phyloP scores from a whole-genome alignment of 2,888 invertebrate genomes.

The Diaperis boleti region DNA sequence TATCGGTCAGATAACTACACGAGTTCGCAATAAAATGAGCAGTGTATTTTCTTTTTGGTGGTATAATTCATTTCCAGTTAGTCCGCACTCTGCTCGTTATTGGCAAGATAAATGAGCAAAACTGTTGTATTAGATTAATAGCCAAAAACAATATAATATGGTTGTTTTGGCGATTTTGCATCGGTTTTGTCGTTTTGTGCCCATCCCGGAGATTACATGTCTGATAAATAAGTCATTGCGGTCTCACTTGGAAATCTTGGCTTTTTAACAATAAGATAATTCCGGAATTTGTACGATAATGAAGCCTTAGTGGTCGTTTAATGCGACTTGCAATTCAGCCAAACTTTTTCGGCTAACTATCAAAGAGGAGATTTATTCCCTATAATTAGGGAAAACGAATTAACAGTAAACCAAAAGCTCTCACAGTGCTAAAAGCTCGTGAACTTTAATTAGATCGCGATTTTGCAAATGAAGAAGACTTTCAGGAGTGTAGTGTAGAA shows the following conservation, averaged over 20 bases:
- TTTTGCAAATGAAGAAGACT: slow-evolving; percentile 46
- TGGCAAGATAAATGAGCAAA: neutral
- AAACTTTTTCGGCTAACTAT: slow-evolving; percentile 44
- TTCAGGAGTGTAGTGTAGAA: slow-evolving; percentile 44
- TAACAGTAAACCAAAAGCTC: slow-evolving; percentile 45
- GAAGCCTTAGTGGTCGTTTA: slow-evolving; percentile 35
- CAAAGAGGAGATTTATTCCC: slow-evolving; percentile 45
- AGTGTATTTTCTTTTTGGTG: too few relatives aligned
- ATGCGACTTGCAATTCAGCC: slow-evolving; percentile 31
- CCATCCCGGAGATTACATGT: slow-evolving; percentile 2
- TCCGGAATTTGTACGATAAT: slow-evolving; percentile 20
- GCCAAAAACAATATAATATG: neutral
- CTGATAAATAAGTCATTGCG: slow-evolving; percentile 14
- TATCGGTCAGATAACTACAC: too few relatives aligned
- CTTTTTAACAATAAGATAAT: slow-evolving; percentile 32
- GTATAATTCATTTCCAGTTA: too few relatives aligned
- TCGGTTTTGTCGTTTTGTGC: slow-evolving; percentile 1
- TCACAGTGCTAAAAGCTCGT: slow-evolving; percentile 46
- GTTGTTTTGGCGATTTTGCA: slow-evolving; percentile 5
- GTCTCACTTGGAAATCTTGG: slow-evolving; percentile 19
- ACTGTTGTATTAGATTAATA: neutral
- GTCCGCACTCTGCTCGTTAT: neutral
- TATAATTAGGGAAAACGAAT: slow-evolving; percentile 47
- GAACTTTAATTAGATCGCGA: slow-evolving; percentile 45
- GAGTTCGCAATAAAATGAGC: too few relatives aligned